Evolutionary conservation across 2,113 vertebrate genomes (phyloP).

Genomic region (Bostrychus sinensis): DNA sequence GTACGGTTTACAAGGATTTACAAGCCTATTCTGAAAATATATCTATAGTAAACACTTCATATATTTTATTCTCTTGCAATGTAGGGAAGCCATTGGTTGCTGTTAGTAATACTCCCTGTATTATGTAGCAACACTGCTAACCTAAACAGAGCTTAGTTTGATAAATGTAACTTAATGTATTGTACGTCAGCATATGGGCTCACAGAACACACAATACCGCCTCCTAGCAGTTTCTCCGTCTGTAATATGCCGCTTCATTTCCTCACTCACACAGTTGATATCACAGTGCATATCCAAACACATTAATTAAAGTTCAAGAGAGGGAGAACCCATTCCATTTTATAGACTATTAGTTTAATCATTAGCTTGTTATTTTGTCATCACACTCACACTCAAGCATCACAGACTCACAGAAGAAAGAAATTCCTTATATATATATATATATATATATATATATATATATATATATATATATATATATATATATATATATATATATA

Average conservation of each 20-base stretch:
- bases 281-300: conserved; percentile 5
- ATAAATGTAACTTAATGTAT: background rate
- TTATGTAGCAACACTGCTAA: background rate
- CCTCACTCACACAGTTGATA: conserved; percentile 5
- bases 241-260: background rate
- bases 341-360: conserved; percentile 5
- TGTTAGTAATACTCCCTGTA: too few relatives aligned
- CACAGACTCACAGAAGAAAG: background rate
- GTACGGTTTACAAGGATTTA: too few relatives aligned
- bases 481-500: background rate
- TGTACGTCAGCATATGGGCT: background rate
- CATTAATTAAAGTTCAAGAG: conserved; percentile 4
- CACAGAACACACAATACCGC: background rate
- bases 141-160: background rate
- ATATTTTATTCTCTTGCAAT: background rate
- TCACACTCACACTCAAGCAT: background rate
- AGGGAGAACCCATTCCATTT: background rate
- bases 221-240: background rate
- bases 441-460: background rate
- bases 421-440: background rate
- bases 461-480: background rate
- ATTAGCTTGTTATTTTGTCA: conserved; percentile 5
- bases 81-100: background rate
- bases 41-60: too few relatives aligned
- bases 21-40: too few relatives aligned